phyloP scores from a whole-genome alignment of 2,888 invertebrate genomes.

The Eristalis intricaria region DNA sequence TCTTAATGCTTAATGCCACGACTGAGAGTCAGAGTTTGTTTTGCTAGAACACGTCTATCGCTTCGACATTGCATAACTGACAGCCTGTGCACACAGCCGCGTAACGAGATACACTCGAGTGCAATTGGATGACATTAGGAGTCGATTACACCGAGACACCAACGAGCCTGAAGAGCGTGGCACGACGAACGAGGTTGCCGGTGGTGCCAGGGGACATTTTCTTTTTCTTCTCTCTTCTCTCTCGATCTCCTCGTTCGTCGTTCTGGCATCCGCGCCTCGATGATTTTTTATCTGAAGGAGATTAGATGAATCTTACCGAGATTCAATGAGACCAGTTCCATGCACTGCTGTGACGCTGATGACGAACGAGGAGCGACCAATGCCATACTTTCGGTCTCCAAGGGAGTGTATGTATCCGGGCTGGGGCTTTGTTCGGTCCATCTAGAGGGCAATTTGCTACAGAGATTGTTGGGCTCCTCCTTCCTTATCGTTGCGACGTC shows the following conservation, averaged over 20 bases:
- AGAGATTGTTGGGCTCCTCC: slow-evolving; percentile 18
- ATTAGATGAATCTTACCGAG: slow-evolving; percentile 40
- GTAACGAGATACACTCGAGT: slow-evolving; percentile 46
- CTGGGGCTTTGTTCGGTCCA: background rate
- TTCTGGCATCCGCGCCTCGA: slow-evolving; percentile 5
- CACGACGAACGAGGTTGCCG: background rate
- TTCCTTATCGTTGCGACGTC: slow-evolving; percentile 23
- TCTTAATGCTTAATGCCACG: slow-evolving; percentile 14
- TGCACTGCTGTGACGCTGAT: slow-evolving; percentile 6
- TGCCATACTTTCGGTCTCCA: background rate
- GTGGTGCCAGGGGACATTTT: background rate
- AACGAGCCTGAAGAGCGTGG: slow-evolving; percentile 9
- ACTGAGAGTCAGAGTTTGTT: slow-evolving; percentile 21
- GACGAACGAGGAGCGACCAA: background rate
- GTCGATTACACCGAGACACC: slow-evolving; percentile 50
- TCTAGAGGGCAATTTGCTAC: slow-evolving; percentile 34
- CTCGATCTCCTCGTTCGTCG: background rate
- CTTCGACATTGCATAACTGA: slow-evolving; percentile 56
- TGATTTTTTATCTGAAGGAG: slow-evolving; percentile 54
- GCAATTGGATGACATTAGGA: slow-evolving; percentile 67
- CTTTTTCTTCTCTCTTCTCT: background rate
- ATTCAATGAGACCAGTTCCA: slow-evolving; percentile 25
- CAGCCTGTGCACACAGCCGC: background rate
- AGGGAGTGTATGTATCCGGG: background rate
- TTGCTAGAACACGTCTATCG: slow-evolving; percentile 16